Evolutionary conservation across 2,113 vertebrate genomes (phyloP), one percentile per base, ranked within the genome.

Genomic region (Antigone vipio): DNA sequence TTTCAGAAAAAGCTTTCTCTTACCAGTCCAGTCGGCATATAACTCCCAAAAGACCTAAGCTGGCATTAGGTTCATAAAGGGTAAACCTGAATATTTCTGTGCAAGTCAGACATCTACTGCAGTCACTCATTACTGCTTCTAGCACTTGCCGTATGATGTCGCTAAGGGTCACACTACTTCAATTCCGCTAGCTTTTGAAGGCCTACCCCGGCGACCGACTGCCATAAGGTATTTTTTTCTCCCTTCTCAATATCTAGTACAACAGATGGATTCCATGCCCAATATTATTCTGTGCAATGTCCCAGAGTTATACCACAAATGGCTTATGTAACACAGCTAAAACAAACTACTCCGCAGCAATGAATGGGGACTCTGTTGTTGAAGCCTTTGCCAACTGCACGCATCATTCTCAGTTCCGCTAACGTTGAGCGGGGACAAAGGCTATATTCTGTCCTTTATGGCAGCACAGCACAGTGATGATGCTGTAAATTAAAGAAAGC

Each of bases 321-420:
- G 27, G 85, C 79, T 95, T 83, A 55, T 19, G 44, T 71, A 94
- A 89, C 91, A 58, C 62, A 42, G 91, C 95, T 91, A 94, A 97
- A 91, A 62, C 86, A 93, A 97, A 92, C 95, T 78, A 59, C 91
- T 78, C 66, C 10, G 53, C 83, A 56, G 87, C 22, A 2, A 91
- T 97, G 94, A 95, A 96, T 96, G 91, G 86, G 92, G 76, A 92
- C 86, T 95, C 93, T 96, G 94, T 96, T 94, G 83, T 12, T 35
- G 32, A 71, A 92, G 83, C 23, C 91, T 62, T 30, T 85, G 95
- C 88, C 95, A 95, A 88, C 4, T 29, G 86, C 38, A 13, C 10
- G 69, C 92, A 93, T 85, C 80, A 6, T 34, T 80, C 76, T 63
- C 10, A 56, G 72, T 93, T 92, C 94, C 72, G 66, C 91, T 94